Percentiles rank a stretch among this genome's conserved stretches.
Conservation (phyloP, 2,888 invertebrate species). For the Rhagonycha lutea region DNA sequence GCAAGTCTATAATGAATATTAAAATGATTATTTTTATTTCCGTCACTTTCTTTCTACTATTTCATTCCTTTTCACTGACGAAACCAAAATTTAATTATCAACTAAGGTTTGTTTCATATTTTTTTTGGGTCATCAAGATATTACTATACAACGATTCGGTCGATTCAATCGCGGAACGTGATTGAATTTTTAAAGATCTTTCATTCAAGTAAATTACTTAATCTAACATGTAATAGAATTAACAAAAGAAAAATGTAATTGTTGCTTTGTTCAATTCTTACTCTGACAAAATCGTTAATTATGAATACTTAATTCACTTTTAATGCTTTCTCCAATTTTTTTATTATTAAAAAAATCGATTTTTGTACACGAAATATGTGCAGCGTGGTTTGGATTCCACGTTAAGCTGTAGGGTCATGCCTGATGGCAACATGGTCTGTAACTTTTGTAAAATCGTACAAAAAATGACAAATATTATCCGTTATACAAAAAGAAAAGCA, state of each 20-base stretch:
- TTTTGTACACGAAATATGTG: too few relatives aligned
- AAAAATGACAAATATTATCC: too few relatives aligned
- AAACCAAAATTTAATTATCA: background rate
- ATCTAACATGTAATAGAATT: background rate
- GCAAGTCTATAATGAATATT: constrained; percentile 15
- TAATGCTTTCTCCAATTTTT: too few relatives aligned
- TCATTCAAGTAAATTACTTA: background rate
- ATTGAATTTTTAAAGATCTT: background rate
- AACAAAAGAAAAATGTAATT: background rate
- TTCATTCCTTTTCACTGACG: background rate
- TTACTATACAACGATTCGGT: background rate
- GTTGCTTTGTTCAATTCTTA: background rate
- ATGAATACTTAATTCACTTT: too few relatives aligned
- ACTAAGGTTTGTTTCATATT: background rate
- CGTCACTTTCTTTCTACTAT: background rate
- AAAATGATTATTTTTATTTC: constrained; percentile 4
- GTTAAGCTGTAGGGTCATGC: too few relatives aligned
- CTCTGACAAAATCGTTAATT: background rate
- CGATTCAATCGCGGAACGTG: background rate
- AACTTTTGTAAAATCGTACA: too few relatives aligned
- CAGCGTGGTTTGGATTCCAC: too few relatives aligned
- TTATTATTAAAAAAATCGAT: too few relatives aligned
- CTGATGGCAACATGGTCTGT: too few relatives aligned
- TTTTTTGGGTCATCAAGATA: background rate
- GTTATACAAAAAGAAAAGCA: too few relatives aligned